These are phyloP conservation scores for Chymomyza amoena DNA, from an alignment of 2,888 invertebrate species.

Conservation along the genomic window DNA sequence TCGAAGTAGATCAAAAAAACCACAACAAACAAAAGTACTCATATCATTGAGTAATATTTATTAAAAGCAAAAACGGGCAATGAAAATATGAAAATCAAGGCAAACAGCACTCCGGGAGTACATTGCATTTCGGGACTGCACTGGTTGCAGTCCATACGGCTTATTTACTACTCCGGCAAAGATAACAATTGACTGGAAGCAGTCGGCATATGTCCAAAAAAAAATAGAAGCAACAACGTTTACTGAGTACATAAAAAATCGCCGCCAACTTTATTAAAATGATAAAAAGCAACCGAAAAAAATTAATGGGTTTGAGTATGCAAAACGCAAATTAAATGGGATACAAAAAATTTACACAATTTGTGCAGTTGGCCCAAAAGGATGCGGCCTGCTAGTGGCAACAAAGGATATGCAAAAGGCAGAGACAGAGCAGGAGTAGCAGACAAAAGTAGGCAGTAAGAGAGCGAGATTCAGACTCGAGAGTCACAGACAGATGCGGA, in stretches of 20 bases:
- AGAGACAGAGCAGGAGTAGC: neutral
- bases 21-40: neutral
- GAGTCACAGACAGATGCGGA: neutral
- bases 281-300: constrained; percentile 29
- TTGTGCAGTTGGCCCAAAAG: neutral
- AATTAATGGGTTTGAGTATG: neutral
- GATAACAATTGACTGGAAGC: constrained; percentile 64
- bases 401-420: constrained; percentile 56
- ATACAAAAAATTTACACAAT: constrained; percentile 27
- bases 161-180: constrained; percentile 62
- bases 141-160: constrained; percentile 21
- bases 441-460: neutral
- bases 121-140: constrained; percentile 45
- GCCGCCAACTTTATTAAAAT: constrained; percentile 67
- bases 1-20: too few species aligned
- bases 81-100: constrained; percentile 42
- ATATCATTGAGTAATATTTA: constrained; percentile 37
- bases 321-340: constrained; percentile 58
- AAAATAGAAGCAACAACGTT: neutral
- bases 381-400: constrained; percentile 43
- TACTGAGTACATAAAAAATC: constrained; percentile 34
- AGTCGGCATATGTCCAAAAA: constrained; percentile 1
- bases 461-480: neutral
- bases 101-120: constrained; percentile 30
- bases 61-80: constrained; percentile 4